These are phyloP conservation scores for Alethe diademata DNA, from an alignment of 2,113 vertebrate species.

Conservation along the genomic window DNA sequence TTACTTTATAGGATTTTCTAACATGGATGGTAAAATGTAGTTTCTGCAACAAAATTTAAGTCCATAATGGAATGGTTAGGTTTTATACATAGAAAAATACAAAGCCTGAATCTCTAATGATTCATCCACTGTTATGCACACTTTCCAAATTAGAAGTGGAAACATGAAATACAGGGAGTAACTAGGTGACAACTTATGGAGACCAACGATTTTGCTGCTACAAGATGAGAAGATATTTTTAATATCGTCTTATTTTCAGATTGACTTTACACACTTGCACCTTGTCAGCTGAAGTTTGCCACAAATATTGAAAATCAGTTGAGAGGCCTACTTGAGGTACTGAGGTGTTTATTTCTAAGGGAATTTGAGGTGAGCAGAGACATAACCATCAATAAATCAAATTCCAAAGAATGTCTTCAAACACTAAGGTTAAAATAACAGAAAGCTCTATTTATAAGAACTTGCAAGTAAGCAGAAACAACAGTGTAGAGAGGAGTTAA, in stretches of 20 bases:
- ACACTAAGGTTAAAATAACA: background rate
- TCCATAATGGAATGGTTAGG: background rate
- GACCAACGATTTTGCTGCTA: background rate
- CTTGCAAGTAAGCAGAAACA: background rate
- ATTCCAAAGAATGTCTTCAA: background rate
- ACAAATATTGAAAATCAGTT: background rate
- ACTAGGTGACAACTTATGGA: background rate
- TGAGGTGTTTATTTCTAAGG: background rate
- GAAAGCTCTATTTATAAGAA: background rate
- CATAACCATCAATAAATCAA: background rate
- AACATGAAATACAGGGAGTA: background rate
- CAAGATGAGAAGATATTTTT: background rate
- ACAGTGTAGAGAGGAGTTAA: background rate
- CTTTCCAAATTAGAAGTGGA: background rate
- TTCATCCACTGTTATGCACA: background rate
- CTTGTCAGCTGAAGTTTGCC: background rate
- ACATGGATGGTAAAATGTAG: background rate
- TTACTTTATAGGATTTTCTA: background rate
- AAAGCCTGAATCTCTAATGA: background rate
- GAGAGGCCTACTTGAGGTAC: background rate
- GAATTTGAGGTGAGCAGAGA: background rate
- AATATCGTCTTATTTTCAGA: background rate
- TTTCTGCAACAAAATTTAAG: background rate
- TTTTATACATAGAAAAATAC: background rate
- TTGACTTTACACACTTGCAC: background rate